Conservation (phyloP, 1,140 invertebrate genomes). For the Amyelois transitella region DNA sequence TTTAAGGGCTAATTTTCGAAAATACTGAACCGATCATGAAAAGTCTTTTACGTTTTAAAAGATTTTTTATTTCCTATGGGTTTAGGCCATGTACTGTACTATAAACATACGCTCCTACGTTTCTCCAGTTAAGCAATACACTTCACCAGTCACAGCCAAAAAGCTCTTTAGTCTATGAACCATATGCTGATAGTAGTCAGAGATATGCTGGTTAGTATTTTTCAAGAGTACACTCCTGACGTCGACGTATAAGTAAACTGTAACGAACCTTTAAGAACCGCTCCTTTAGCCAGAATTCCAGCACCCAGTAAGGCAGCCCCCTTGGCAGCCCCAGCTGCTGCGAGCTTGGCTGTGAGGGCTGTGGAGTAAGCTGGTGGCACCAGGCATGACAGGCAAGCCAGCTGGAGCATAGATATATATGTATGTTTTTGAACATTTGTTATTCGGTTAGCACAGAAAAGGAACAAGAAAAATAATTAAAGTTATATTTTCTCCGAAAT, state of each 20-base stretch:
- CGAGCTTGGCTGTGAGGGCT: constrained; percentile 9
- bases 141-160: too few species aligned
- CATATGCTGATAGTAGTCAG: background rate
- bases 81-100: too few species aligned
- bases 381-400: constrained; percentile 23
- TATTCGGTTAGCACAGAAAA: too few species aligned
- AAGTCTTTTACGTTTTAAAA: too few species aligned
- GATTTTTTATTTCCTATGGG: too few species aligned
- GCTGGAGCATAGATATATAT: constrained; percentile 8
- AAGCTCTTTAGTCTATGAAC: background rate
- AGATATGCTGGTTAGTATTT: too few species aligned
- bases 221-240: too few species aligned
- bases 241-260: background rate
- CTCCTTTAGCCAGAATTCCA: constrained; percentile 11
- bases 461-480: too few species aligned
- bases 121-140: too few species aligned
- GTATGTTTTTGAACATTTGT: background rate
- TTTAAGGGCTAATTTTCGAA: too few species aligned
- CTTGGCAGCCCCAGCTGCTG: background rate
- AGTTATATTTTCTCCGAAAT: background rate
- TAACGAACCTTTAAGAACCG: constrained; percentile 6
- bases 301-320: constrained; percentile 6
- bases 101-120: too few species aligned
- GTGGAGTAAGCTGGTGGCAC: constrained; percentile 15
- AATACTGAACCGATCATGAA: too few species aligned